Percentiles rank a stretch among this genome's conserved stretches.
Conservation (phyloP, 2,888 invertebrate species). For the Brenthis ino region DNA sequence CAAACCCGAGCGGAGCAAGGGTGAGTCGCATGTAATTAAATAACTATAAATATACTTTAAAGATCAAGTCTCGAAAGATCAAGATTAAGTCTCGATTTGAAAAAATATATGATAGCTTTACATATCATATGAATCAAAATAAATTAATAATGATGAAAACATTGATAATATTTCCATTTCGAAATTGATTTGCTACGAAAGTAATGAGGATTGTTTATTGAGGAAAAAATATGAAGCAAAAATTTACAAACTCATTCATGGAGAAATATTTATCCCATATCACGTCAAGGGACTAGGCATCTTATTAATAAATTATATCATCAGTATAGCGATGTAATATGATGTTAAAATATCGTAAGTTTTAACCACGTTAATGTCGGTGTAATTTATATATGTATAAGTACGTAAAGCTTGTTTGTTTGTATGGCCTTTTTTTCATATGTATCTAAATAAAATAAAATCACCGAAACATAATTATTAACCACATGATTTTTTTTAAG, state of each 20-base stretch:
- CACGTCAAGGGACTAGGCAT: slow-evolving; percentile 22
- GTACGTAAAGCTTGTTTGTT: too few relatives aligned
- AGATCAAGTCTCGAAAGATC: too few relatives aligned
- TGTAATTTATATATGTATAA: too few relatives aligned
- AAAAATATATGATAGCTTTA: neutral
- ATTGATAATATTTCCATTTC: slow-evolving; percentile 16
- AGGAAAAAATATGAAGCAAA: slow-evolving; percentile 14
- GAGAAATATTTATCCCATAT: slow-evolving; percentile 30
- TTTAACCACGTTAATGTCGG: too few relatives aligned
- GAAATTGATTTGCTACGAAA: slow-evolving; percentile 20
- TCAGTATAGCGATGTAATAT: neutral
- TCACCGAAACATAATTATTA: too few relatives aligned
- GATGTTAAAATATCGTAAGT: neutral
- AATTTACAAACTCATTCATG: slow-evolving; percentile 30
- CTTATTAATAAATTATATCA: slow-evolving; percentile 3
- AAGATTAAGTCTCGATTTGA: neutral
- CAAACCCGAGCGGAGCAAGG: too few relatives aligned
- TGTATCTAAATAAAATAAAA: too few relatives aligned
- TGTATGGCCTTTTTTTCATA: too few relatives aligned
- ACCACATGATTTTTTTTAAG: too few relatives aligned
- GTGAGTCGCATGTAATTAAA: too few relatives aligned
- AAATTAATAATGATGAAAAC: slow-evolving; percentile 15
- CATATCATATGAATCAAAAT: neutral
- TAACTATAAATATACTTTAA: too few relatives aligned
- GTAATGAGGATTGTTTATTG: slow-evolving; percentile 21